Conservation (phyloP, 2,113 vertebrate species). For the Bucco capensis region DNA sequence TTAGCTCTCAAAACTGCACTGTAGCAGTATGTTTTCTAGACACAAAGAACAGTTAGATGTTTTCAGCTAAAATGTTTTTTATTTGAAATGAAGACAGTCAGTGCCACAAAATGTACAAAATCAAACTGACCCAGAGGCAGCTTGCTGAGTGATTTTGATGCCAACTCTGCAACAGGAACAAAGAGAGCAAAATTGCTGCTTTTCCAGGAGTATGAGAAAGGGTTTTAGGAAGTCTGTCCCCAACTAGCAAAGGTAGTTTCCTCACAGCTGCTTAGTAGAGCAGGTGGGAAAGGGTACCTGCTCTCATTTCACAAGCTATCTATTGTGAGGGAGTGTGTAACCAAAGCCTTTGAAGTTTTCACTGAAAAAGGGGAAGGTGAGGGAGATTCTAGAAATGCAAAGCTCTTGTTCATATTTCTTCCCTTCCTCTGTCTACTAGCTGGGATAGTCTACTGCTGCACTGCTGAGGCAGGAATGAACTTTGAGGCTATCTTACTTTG, state of each 20-base stretch:
- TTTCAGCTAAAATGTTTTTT: neutral
- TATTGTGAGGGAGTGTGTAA: neutral
- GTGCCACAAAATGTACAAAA: neutral
- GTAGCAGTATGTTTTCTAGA: neutral
- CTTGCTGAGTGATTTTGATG: neutral
- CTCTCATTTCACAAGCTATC: neutral
- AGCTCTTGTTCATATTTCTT: neutral
- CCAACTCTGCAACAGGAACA: neutral
- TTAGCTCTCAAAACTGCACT: neutral
- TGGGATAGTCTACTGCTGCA: neutral
- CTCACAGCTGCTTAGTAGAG: neutral
- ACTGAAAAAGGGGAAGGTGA: neutral
- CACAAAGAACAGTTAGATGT: neutral
- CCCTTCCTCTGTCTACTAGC: neutral
- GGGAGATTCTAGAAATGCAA: neutral
- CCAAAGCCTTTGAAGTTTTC: neutral
- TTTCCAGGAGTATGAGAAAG: neutral
- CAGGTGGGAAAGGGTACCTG: neutral
- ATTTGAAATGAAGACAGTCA: neutral
- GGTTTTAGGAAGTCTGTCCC: neutral
- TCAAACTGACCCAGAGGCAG: neutral
- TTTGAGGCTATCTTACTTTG: neutral
- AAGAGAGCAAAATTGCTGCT: neutral
- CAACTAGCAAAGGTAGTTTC: neutral
- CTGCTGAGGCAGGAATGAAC: neutral